Base-by-base conservation (phyloP, 1,140 invertebrate species). In the Conus betulinus region DNA sequence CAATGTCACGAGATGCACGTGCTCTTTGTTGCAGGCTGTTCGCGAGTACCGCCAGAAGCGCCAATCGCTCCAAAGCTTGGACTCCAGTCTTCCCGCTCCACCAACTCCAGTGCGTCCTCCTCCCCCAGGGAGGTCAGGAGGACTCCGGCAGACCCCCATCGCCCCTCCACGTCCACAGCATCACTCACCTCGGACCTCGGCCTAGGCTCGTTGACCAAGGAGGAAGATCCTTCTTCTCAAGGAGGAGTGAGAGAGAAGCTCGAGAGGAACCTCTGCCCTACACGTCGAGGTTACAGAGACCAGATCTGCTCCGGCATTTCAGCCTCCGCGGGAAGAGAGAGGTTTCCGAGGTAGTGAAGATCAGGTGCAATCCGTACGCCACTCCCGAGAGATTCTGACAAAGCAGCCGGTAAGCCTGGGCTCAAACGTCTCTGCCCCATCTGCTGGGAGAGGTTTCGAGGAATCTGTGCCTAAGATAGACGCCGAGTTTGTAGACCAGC, bases 41-140 rank as follows among this genome's bases (percentile, higher is more conserved):
- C 90, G 90, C 55, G 93, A 93, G 63, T 91, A 91, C 81, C 85
- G 90, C 87, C 88, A 90, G 60, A 93, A 93, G 76, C 71, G 92
- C n/a, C 76, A 90, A 25, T 93, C 92, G 23, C 27, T 74, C 27
- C 84, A 87, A 39, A 87, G 83, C 60, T 8, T 85, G 11, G 84
- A 88, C 25, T 87, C 86, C 27, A 63, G 63, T 27, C 20, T 53
- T 53, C 51, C 53, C 55, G 27, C 87, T 81, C 63, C 88, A 55
- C 88, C 79, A 63, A 84, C 71, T 67, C 71, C 23, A 79, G 74
- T 52, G 60, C 87, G 55, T 83, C 57, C 57, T 53, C 52, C 60
- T 82, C 90, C 10, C 39, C 52, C 27, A 76, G 23, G 51, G 51
- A 39, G 25, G 8, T 7, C 25, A 27, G 76, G 76, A 71, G 67